phyloP scores from a whole-genome alignment of 2,888 invertebrate genomes.

The Rhimphoctona megacephalus region DNA sequence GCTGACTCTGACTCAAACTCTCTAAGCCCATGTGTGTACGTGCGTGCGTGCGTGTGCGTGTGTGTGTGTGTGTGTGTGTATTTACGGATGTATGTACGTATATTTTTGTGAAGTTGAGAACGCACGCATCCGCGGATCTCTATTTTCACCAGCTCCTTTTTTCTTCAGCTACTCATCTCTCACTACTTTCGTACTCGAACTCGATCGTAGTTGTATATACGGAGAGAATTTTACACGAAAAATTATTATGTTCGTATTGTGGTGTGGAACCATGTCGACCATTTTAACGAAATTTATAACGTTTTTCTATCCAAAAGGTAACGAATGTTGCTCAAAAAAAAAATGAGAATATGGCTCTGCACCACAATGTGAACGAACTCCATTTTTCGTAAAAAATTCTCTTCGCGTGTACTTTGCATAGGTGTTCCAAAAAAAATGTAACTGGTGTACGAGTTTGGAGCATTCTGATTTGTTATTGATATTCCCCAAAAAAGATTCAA shows the following conservation, averaged over 20 bases:
- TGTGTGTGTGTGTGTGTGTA: not conserved
- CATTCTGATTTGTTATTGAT: not conserved
- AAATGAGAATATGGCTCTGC: too few species aligned
- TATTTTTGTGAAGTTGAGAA: conserved; percentile 59
- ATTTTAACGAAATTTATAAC: too few species aligned
- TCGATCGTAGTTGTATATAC: not conserved
- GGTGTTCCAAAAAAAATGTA: not conserved
- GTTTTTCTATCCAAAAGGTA: too few species aligned
- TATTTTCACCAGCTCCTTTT: conserved; percentile 64
- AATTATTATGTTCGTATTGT: too few species aligned
- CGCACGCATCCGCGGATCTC: conserved; percentile 69
- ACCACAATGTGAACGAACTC: too few species aligned
- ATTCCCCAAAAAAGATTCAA: not conserved
- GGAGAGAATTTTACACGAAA: too few species aligned
- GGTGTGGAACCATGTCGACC: too few species aligned
- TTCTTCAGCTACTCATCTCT: conserved; percentile 11
- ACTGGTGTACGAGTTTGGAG: not conserved
- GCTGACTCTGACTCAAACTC: conserved; percentile 35
- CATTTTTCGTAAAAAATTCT: too few species aligned
- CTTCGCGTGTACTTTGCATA: too few species aligned
- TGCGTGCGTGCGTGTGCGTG: not conserved
- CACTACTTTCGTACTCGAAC: conserved; percentile 22
- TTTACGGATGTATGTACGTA: not conserved
- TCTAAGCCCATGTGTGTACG: not conserved
- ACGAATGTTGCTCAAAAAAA: too few species aligned